phyloP scores from a whole-genome alignment of 1,140 invertebrate genomes.

The Vollenhovia emeryi region DNA sequence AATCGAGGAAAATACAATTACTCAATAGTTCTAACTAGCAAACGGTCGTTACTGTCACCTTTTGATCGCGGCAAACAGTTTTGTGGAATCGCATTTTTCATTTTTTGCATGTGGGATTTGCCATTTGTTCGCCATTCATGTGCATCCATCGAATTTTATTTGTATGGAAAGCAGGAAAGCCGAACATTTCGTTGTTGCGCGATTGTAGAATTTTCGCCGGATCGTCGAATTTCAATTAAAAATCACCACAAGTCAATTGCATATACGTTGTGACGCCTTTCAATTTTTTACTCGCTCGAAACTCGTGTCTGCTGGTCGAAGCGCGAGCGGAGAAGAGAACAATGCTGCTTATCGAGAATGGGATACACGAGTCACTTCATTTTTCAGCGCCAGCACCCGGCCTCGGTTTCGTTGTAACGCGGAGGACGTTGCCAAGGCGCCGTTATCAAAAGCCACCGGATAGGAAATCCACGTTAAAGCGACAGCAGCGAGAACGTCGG shows the following conservation, averaged over 20 bases:
- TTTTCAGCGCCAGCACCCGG: constrained; percentile 23
- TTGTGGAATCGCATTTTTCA: constrained; percentile 26
- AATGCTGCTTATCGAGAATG: constrained; percentile 14
- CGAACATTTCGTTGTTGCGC: constrained; percentile 6
- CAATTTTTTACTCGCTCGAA: neutral
- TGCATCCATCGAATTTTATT: constrained; percentile 23
- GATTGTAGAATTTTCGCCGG: neutral
- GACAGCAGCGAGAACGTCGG: constrained; percentile 43
- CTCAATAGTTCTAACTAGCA: constrained; percentile 13
- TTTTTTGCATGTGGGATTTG: constrained; percentile 18
- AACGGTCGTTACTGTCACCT: neutral
- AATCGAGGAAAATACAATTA: neutral
- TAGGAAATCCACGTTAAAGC: constrained; percentile 56
- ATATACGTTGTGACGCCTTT: neutral
- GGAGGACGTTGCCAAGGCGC: constrained; percentile 1
- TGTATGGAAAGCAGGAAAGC: neutral
- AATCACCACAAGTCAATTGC: constrained; percentile 1
- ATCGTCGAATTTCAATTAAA: constrained; percentile 44
- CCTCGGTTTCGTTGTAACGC: constrained; percentile 30
- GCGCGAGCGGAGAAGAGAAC: neutral
- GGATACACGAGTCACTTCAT: constrained; percentile 48
- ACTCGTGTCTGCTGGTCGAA: neutral
- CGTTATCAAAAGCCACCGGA: constrained; percentile 55
- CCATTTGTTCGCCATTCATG: constrained; percentile 29
- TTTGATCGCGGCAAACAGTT: neutral